Evolutionary conservation across 2,888 invertebrate species (phyloP), one percentile per base, ranked within the genome.

Genomic region (Suillia variegata): DNA sequence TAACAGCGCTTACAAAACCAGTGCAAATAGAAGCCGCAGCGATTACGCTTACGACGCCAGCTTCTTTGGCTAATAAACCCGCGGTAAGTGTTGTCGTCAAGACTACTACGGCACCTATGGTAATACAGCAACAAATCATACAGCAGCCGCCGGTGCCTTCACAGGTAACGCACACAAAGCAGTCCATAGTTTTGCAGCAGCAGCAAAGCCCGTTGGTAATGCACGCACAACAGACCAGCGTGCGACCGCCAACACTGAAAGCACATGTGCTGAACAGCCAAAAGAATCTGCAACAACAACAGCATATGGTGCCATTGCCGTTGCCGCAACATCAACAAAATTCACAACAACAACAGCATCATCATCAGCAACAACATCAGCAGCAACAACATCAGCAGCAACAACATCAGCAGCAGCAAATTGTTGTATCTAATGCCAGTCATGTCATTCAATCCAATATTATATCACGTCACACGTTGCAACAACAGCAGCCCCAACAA

Each of bases 241-340:
- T 79, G 61, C 78, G 80, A 20, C 79, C 86, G 0, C 87, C 87
- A 18, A 86, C 86, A 4, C 76, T 88, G 2, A 88, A 88, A 70
- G 87, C 88, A 1, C 88, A 88, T 63, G 87, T 88, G 2, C 73
- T 88, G 18, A 87, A 86, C 55, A 83, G 85, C 31, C 85, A 85
- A 64, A 78, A 80, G 65, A 72, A 72, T 22, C 67, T 75, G 3
- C 75, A 75, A 8, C 75, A 73, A 12, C 73, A 69, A 10, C 69
- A 70, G 15, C 47, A 66, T 47, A 66, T 68, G 10, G 60, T 74
- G 31, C 57, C 62, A 34, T 83, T 82, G 65, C 64, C 66, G 2
- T 64, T 56, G 13, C 59, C 22, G 13, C 60, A 62, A 12, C 64
- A 59, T 4, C 52, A 51, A 4, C 64, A 59, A 22, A 50, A 55